Evolutionary conservation across 1,140 invertebrate species (phyloP), one percentile per base, ranked within the genome.

Genomic region (Notospermus geniculatus): DNA sequence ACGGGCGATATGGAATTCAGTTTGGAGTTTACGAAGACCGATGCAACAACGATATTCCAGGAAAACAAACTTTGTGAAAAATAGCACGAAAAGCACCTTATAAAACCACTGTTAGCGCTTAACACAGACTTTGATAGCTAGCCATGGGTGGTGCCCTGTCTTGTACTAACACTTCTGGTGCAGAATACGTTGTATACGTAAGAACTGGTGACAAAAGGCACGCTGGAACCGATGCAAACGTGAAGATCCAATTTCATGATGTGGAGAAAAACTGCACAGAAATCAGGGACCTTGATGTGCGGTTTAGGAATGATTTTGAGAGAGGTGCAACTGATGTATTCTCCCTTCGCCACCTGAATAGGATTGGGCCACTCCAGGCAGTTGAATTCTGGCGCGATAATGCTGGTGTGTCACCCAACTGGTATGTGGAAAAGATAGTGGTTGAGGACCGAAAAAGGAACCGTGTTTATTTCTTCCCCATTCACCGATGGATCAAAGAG

Each of bases 401-500:
- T 55, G 67, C 71, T 28, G 80, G 80, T 2, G 54, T 80, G 9
- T 77, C 70, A 7, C 68, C 72, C n/a, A 77, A 75, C 36, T 83
- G 82, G 82, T 83, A 74, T 68, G 75, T 82, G 25, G 81, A 83
- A 23, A 71, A 68, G 52, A 71, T 83, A 30, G 63, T 72, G 9
- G 74, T 83, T 4, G 74, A 77, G 56, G 76, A 80, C 63, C 57
- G 71, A 43, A 63, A 66, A 29, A 75, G 72, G 0, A 74, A 79
- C 46, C 62, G 66, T 27, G 74, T 72, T 41, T 77, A 70, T 58
- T 72, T 77, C 19, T 84, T 84, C 63, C 82, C 82, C 4, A 70
- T 83, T 1, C 80, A 80, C 53, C 73, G 83, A 19, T 84, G 83
- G 83, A 78, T 84, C 46, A 73, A 72, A 46, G 54, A 71, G 13